Evolutionary conservation across 1,140 invertebrate genomes (phyloP), one percentile per base, ranked within the genome.

Genomic region (Drosophila ambigua): DNA sequence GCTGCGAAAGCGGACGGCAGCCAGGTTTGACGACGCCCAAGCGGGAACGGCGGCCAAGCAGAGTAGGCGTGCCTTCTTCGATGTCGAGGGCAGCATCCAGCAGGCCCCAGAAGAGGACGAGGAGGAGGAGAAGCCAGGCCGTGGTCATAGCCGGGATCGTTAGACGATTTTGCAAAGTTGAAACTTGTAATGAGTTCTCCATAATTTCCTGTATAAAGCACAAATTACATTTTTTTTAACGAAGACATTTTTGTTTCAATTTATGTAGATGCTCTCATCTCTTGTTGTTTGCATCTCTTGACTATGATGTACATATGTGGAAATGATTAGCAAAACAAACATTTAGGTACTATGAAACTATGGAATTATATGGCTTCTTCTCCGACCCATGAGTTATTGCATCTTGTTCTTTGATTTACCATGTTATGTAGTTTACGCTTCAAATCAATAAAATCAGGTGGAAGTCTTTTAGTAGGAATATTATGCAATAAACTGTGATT

Each of bases 1-100:
- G 67, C 92, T 99, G n/a, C 93, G 97, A 63, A 96, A 96, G 92
- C 95, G 97, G 78, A 98, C 97, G 0, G 97, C 97, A 1, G 60
- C 63, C 41, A 84, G 90, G 24, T 91, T 74, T 23, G 84, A 72
- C 2, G 58, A 52, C 0, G 72, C 54, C 26, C 68, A 66, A 26
- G 50, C 49, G 5, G 80, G 50, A 2, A 24, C 45, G 0, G 63
- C 45, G 8, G 62, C 64, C 26, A 91, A 91, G 43, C 85, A 83
- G 1, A 91, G 85, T 41, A 68, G 72, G 9, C 66, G 64, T 7
- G 77, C 90, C 51, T 76, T 90, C 44, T 91, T 91, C 26, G 83
- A 90, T 62, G 68, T 79, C 9, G 82, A 73, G 0, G 52, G 65
- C 57, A 75, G 58, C 31, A 24, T 79, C 2, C 64, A 60, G 23